Evolutionary conservation across 1,140 invertebrate species (phyloP), one percentile per base, ranked within the genome.

Genomic region (Drosophila pectinifera): DNA sequence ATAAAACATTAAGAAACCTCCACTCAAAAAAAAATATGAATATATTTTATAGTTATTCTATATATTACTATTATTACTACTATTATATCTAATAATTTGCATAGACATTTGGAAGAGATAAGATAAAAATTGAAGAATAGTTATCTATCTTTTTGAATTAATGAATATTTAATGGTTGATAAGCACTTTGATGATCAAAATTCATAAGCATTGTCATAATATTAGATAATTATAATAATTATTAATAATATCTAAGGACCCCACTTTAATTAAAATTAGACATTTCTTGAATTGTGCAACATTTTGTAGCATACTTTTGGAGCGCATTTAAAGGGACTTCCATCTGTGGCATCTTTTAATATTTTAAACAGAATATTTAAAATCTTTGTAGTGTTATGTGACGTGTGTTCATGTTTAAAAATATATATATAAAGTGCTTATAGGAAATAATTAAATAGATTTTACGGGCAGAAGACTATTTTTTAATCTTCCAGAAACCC

Each of bases 1-100:
- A 54, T 67, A 45, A 55, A 67, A 31, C 11, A 41, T 64, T 26
- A 28, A 41, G n/a, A 28, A 53, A 34, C 4, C 2, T 14, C 0
- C 48, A 51, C 48, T 34, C 7, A 1, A 16, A 51, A 8, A 51
- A 34, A 34, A 34, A 8, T 1, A 7, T 45, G 22, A 10, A 46
- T 16, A 46, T 5, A 16, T 10, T 46, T 10, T 10, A 1, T 10
- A 6, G 1, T 1, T 5, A 10, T 16, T n/a, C n/a, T n/a, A n/a
- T n/a, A n/a, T n/a, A n/a, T n/a, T n/a, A n/a, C n/a, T n/a, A n/a
- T n/a, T n/a, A n/a, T n/a, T n/a, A n/a, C n/a, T n/a, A n/a, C n/a
- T n/a, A n/a, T n/a, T n/a, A n/a, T n/a, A n/a, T n/a, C n/a, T n/a
- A n/a, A n/a, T n/a, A n/a, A n/a, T n/a, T n/a, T n/a, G n/a, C n/a